Conservation (phyloP, 2,888 invertebrate genomes). For the Lasiommata megera region DNA sequence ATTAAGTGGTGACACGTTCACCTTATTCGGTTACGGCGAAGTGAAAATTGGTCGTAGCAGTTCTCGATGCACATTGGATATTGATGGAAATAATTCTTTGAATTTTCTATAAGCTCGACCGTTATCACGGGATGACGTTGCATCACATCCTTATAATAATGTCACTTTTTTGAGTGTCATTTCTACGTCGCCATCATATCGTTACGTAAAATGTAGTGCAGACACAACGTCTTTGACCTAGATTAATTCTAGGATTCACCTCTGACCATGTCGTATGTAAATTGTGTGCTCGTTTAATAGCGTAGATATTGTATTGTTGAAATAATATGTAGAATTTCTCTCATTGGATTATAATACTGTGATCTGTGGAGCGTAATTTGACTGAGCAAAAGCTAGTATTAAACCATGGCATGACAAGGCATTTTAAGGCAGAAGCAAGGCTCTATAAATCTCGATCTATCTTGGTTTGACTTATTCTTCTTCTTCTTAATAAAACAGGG, state of each 20-base stretch:
- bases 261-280: slow-evolving; percentile 2
- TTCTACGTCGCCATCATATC: slow-evolving; percentile 12
- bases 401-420: too few relatives aligned
- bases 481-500: too few relatives aligned
- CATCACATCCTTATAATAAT: slow-evolving; percentile 13
- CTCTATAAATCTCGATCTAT: too few relatives aligned
- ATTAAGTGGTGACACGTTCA: slow-evolving; percentile 38
- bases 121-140: slow-evolving; percentile 16
- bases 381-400: too few relatives aligned
- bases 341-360: too few relatives aligned
- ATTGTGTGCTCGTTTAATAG: neutral
- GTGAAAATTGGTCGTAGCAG: slow-evolving; percentile 9
- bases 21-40: slow-evolving; percentile 32
- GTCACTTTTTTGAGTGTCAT: neutral
- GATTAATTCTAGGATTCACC: slow-evolving; percentile 22
- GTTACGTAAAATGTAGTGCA: slow-evolving; percentile 29
- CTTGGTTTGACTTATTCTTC: too few relatives aligned
- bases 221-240: slow-evolving; percentile 31
- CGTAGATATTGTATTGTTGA: neutral
- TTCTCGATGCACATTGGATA: neutral
- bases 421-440: too few relatives aligned
- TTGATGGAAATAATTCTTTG: slow-evolving; percentile 9
- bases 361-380: too few relatives aligned
- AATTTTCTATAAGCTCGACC: slow-evolving; percentile 11
- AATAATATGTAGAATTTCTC: neutral